A percentile compares a stretch with the other conserved stretches of the same genome.
phyloP scores from a whole-genome alignment of 2,797 vertebrate species.

The Argentina silus region DNA sequence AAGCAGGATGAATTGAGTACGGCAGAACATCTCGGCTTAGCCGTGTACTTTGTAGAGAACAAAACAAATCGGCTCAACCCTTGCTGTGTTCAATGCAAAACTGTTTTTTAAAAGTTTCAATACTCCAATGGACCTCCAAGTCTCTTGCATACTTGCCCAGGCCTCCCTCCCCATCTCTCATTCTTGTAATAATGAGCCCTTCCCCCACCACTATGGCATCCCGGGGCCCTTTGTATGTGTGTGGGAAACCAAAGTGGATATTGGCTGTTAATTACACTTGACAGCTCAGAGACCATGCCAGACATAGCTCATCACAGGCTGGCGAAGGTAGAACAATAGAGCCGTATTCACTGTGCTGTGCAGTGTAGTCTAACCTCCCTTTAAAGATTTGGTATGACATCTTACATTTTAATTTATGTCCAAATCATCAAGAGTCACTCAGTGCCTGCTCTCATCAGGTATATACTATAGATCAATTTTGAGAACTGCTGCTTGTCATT shows the following conservation, averaged over 20 bases:
- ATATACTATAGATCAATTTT: neutral
- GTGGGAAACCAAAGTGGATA: slow-evolving; percentile 50
- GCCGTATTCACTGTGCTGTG: slow-evolving; percentile 45
- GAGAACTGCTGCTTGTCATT: neutral
- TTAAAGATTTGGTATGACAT: slow-evolving; percentile 28
- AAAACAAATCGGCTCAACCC: neutral
- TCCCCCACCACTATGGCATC: slow-evolving; percentile 36
- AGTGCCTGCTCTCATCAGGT: neutral
- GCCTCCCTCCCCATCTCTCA: slow-evolving; percentile 48
- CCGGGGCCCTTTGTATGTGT: slow-evolving; percentile 54
- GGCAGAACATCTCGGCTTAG: neutral
- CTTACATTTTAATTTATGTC: slow-evolving; percentile 2
- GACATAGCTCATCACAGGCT: slow-evolving; percentile 51
- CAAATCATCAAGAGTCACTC: slow-evolving; percentile 15
- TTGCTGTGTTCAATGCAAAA: neutral
- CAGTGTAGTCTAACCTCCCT: slow-evolving; percentile 15
- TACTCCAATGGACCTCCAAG: neutral
- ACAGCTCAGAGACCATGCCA: slow-evolving; percentile 69
- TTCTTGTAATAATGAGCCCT: slow-evolving; percentile 66
- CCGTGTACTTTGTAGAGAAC: neutral
- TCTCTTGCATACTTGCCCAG: slow-evolving; percentile 5
- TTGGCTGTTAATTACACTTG: slow-evolving; percentile 75
- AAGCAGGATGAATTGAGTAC: neutral
- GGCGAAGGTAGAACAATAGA: slow-evolving; percentile 50
- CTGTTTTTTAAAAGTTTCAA: neutral